Conservation (phyloP, 2,797 vertebrate species). For the Petrocephalus sullivani region DNA sequence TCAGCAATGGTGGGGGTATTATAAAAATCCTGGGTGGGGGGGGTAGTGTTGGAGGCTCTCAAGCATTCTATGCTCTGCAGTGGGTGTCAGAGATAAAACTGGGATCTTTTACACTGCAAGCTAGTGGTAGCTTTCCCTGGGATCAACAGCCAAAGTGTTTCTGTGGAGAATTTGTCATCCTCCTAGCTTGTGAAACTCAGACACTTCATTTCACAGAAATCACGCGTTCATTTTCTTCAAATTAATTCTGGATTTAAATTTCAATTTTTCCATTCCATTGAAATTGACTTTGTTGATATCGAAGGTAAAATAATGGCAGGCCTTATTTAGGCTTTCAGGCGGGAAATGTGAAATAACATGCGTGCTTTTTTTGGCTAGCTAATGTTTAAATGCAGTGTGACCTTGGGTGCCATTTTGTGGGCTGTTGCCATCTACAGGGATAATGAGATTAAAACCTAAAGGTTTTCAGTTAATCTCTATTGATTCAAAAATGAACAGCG, state of each 20-base stretch:
- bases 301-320: background rate
- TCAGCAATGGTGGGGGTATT: background rate
- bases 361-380: background rate
- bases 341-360: background rate
- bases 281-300: background rate
- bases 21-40: background rate
- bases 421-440: background rate
- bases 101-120: conserved; percentile 2
- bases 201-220: background rate
- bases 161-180: conserved; percentile 10
- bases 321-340: background rate
- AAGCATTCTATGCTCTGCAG: background rate
- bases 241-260: background rate
- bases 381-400: background rate
- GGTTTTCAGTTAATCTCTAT: background rate
- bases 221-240: background rate
- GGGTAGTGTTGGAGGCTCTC: background rate
- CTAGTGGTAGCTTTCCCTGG: background rate
- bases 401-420: background rate
- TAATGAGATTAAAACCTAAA: background rate
- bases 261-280: background rate
- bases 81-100: background rate
- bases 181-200: background rate
- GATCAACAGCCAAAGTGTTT: conserved; percentile 22
- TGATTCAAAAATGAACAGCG: background rate